A percentile compares a stretch with the other conserved stretches of the same genome.
Conservation (phyloP, 2,888 invertebrate genomes). For the Drosophila basisetae region DNA sequence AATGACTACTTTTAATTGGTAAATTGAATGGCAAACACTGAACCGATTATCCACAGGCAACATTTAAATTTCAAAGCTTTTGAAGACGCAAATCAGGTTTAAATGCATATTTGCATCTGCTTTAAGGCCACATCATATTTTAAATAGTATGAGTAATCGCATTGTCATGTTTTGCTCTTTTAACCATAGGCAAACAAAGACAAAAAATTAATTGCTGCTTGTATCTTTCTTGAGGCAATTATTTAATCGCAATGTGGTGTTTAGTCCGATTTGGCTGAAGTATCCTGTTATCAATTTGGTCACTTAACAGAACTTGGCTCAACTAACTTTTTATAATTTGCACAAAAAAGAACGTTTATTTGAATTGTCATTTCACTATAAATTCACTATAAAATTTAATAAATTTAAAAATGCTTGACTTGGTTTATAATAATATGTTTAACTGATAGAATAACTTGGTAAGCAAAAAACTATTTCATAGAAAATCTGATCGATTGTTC, state of each 20-base stretch:
- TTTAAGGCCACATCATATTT: background rate
- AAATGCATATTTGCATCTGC: background rate
- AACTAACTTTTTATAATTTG: background rate
- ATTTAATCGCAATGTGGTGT: too few species aligned
- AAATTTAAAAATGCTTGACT: too few species aligned
- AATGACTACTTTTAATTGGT: background rate
- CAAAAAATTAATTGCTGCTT: background rate
- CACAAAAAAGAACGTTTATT: too few species aligned
- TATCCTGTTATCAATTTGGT: background rate
- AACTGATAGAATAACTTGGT: background rate
- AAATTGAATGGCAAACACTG: background rate
- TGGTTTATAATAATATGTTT: too few species aligned
- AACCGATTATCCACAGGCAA: background rate
- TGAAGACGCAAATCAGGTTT: background rate
- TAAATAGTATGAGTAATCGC: background rate
- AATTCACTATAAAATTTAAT: too few species aligned
- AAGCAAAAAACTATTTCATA: background rate
- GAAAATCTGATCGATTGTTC: accelerated
- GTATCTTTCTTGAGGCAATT: background rate
- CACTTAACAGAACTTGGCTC: background rate
- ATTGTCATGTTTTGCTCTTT: background rate
- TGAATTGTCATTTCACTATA: too few species aligned
- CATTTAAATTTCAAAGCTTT: background rate
- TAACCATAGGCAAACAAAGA: background rate
- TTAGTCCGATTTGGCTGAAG: too few species aligned